Evolutionary conservation across 2,888 invertebrate genomes (phyloP).

Genomic region (Lithophane ornitopus): DNA sequence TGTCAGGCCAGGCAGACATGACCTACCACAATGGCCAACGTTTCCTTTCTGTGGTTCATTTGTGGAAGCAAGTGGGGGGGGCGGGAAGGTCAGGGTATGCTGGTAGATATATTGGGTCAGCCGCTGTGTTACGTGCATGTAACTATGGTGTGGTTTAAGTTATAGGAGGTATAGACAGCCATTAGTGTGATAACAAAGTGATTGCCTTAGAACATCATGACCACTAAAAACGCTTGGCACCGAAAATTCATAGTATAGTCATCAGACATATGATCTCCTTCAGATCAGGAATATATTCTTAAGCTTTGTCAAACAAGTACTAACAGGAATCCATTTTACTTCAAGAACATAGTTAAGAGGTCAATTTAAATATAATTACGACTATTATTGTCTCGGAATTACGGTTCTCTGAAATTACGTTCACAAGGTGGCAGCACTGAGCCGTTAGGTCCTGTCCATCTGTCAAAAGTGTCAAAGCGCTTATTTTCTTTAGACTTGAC

Average conservation of each 20-base stretch:
- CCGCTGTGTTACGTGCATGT: constrained; percentile 69
- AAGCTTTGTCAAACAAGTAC: too few relatives aligned
- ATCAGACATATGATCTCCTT: neutral
- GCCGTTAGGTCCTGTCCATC: too few relatives aligned
- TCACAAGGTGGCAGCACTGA: too few relatives aligned
- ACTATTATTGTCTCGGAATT: neutral
- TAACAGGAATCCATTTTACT: neutral
- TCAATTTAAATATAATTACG: neutral
- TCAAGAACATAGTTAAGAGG: neutral
- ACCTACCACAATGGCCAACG: constrained; percentile 55
- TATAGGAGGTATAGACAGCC: constrained; percentile 35
- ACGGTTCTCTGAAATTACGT: too few relatives aligned
- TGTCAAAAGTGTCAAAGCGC: too few relatives aligned
- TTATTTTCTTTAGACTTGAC: too few relatives aligned
- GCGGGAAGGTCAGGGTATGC: constrained; percentile 64
- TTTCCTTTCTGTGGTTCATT: constrained; percentile 62
- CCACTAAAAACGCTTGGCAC: neutral
- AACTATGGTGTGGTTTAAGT: constrained; percentile 63
- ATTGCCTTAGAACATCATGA: neutral
- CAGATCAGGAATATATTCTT: neutral
- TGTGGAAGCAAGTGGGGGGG: constrained; percentile 57
- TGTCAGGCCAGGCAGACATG: constrained; percentile 67
- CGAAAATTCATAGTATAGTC: neutral
- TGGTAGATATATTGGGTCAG: constrained; percentile 72
- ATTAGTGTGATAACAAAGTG: neutral